phyloP scores from a whole-genome alignment of 2,888 invertebrate species.

The Pammene fasciana region DNA sequence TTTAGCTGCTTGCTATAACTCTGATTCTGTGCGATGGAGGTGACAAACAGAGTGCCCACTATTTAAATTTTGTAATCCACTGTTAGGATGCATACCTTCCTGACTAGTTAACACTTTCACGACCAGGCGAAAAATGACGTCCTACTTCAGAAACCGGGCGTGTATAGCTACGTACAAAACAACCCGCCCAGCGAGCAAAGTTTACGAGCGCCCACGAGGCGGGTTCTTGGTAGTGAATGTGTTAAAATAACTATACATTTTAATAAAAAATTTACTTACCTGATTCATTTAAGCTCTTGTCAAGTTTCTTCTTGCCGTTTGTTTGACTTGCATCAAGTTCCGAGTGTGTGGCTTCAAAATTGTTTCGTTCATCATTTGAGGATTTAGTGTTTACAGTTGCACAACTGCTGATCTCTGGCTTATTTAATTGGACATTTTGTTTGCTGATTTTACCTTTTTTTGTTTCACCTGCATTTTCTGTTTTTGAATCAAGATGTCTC shows the following conservation, averaged over 20 bases:
- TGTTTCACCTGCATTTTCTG: background rate
- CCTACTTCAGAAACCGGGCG: no score
- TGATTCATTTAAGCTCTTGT: conserved; percentile 71
- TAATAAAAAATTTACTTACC: conserved; percentile 54
- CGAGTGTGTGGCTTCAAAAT: conserved; percentile 47
- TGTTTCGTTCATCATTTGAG: conserved; percentile 47
- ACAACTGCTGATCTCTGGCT: conserved; percentile 43
- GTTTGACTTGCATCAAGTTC: conserved; percentile 44
- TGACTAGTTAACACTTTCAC: no score
- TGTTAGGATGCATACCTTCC: no score
- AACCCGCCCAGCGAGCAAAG: no score
- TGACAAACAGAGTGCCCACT: no score
- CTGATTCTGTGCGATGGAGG: no score
- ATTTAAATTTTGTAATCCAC: no score
- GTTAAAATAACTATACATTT: no score
- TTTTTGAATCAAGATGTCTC: background rate
- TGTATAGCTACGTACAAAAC: background rate
- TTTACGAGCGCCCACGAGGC: no score
- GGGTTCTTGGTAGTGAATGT: no score
- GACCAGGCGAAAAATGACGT: no score
- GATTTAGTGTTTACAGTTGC: conserved; percentile 36
- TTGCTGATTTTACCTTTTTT: conserved; percentile 39
- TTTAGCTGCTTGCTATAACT: no score
- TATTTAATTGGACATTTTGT: conserved; percentile 25
- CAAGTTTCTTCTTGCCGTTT: conserved; percentile 55